Conservation (phyloP, 2,797 vertebrate species). For the Sarcophilus harrisii region DNA sequence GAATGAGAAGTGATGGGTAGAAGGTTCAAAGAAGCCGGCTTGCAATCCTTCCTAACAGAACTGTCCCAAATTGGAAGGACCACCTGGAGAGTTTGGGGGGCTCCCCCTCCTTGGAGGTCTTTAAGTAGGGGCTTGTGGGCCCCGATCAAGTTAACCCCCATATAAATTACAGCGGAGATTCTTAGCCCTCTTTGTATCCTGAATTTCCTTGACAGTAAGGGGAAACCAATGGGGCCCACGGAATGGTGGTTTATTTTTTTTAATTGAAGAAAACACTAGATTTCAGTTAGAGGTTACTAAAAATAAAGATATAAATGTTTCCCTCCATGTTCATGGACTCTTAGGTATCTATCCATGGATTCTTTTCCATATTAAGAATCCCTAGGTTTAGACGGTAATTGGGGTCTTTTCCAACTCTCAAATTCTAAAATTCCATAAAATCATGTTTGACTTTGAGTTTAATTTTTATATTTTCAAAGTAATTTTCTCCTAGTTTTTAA, state of each 20-base stretch:
- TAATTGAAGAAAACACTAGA: not conserved
- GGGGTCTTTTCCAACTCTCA: not conserved
- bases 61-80: not conserved
- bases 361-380: not conserved
- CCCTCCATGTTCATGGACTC: not conserved
- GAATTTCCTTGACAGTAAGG: not conserved
- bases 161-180: not conserved
- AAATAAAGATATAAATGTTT: not conserved
- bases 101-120: not conserved
- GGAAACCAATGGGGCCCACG: not conserved
- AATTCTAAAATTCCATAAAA: not conserved
- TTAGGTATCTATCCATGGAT: not conserved
- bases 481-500: slow-evolving; percentile 9
- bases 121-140: not conserved
- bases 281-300: not conserved
- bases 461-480: slow-evolving; percentile 25
- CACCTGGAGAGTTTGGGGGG: not conserved
- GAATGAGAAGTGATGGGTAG: not conserved
- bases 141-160: not conserved
- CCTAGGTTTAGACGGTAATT: not conserved
- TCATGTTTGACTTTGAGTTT: not conserved
- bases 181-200: not conserved
- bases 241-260: not conserved
- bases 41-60: not conserved
- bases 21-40: not conserved